These are phyloP conservation scores for Thamnaconus septentrionalis DNA, from an alignment of 2,113 vertebrate genomes.

Conservation along the genomic window DNA sequence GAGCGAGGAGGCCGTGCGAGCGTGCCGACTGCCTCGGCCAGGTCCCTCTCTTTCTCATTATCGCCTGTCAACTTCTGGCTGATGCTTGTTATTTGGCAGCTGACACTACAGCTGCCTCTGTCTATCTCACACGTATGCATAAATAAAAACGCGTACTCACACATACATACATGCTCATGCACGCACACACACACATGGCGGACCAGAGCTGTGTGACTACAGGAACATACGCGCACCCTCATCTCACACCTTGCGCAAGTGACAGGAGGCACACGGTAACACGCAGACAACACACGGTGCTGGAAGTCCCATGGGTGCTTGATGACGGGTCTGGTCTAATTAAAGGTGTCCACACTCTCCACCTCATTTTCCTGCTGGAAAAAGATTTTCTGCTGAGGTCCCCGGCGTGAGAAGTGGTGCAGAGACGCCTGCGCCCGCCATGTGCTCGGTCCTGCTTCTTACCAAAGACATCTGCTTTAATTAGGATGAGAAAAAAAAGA, in stretches of 20 bases:
- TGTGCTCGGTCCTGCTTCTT: no score
- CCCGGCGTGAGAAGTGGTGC: slow-evolving; percentile 11
- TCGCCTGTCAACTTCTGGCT: slow-evolving; percentile 19
- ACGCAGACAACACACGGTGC: slow-evolving; percentile 9
- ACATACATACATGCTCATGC: neutral
- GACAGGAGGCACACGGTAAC: slow-evolving; percentile 7
- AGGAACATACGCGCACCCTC: slow-evolving; percentile 1
- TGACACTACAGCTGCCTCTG: slow-evolving; percentile 27
- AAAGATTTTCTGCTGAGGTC: neutral
- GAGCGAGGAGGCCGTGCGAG: no score
- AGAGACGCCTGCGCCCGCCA: no score
- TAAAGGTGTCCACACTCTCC: slow-evolving; percentile 7
- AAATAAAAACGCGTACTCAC: neutral
- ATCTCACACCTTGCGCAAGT: neutral
- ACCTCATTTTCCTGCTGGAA: neutral
- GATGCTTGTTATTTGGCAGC: slow-evolving; percentile 31
- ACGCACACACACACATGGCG: neutral
- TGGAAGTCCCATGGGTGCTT: slow-evolving; percentile 7
- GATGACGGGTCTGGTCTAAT: slow-evolving; percentile 9
- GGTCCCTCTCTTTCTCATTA: slow-evolving; percentile 31
- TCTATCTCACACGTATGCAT: slow-evolving; percentile 5
- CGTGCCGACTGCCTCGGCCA: slow-evolving; percentile 10
- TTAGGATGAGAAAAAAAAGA: no score
- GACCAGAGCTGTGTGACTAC: neutral
- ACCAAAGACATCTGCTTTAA: no score